A percentile compares a stretch with the other conserved stretches of the same genome.
These are phyloP conservation scores for Dromiciops gliroides DNA, from an alignment of 2,113 vertebrate genomes.

Conservation along the genomic window DNA sequence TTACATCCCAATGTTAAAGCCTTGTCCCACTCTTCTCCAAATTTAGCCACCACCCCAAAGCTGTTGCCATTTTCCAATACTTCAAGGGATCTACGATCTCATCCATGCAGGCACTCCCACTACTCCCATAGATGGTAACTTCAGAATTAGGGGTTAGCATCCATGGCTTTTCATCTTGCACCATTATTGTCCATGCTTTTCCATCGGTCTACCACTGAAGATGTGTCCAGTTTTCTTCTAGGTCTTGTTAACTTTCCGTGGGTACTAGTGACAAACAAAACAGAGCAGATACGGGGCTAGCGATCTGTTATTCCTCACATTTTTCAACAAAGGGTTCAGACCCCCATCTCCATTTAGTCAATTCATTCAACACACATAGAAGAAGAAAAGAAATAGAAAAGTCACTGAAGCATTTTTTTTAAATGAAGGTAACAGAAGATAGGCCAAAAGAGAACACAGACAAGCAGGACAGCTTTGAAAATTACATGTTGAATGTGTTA, in stretches of 20 bases:
- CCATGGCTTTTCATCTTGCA: background rate
- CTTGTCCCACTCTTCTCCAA: background rate
- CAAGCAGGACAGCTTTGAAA: background rate
- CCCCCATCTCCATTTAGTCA: background rate
- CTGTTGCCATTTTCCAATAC: background rate
- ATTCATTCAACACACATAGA: background rate
- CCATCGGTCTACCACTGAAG: background rate
- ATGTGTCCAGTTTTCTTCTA: background rate
- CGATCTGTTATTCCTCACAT: background rate
- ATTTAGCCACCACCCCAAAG: background rate
- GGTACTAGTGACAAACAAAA: too few species aligned
- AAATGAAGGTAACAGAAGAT: background rate
- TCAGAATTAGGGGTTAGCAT: background rate
- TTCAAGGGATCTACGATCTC: background rate
- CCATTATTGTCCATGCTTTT: background rate
- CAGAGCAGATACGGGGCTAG: background rate
- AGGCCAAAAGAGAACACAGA: background rate
- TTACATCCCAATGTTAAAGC: background rate
- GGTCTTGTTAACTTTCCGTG: background rate
- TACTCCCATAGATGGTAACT: background rate
- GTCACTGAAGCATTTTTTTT: background rate
- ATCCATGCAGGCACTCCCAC: background rate
- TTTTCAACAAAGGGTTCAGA: background rate
- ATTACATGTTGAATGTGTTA: background rate
- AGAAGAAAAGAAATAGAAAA: background rate